Percentiles rank a stretch among this genome's conserved stretches.
These are phyloP conservation scores for Drosophila simulans DNA, from an alignment of 1,140 invertebrate genomes.

Conservation along the genomic window DNA sequence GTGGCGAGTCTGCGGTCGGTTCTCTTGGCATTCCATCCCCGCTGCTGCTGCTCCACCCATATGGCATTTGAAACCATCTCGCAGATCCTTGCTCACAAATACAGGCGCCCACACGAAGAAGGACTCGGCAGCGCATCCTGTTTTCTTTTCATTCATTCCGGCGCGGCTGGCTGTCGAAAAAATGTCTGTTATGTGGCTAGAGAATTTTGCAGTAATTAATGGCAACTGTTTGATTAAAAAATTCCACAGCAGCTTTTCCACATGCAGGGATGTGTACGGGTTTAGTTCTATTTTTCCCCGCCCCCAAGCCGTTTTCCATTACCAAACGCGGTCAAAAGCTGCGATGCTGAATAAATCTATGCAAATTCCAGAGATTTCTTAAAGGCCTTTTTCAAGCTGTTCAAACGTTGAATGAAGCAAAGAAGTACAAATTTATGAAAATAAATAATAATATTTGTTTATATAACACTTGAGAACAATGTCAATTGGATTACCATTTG, in stretches of 20 bases:
- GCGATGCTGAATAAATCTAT: constrained; percentile 50
- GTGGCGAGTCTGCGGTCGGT: constrained; percentile 55
- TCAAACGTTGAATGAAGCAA: background rate
- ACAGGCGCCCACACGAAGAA: constrained; percentile 11
- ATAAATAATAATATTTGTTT: background rate
- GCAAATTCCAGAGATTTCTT: constrained; percentile 59
- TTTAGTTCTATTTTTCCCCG: constrained; percentile 27
- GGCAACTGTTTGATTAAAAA: constrained; percentile 83
- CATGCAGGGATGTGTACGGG: constrained; percentile 11
- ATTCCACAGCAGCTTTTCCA: constrained; percentile 55
- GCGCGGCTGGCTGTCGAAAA: constrained; percentile 60
- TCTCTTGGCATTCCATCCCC: constrained; percentile 52
- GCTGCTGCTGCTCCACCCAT: background rate
- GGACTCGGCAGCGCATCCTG: constrained; percentile 47
- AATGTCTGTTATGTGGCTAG: constrained; percentile 81
- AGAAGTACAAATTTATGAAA: background rate
- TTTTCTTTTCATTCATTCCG: constrained; percentile 74
- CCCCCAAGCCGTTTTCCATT: background rate
- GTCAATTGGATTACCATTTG: background rate
- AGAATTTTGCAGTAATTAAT: constrained; percentile 83
- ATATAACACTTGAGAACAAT: background rate
- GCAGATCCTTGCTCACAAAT: constrained; percentile 17
- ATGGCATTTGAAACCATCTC: constrained; percentile 6
- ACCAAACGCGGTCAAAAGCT: constrained; percentile 6
- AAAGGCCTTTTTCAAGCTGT: background rate